Evolutionary conservation across 92 coral and sea anemone species (phyloP).

Genomic region (Porites evermanni): DNA sequence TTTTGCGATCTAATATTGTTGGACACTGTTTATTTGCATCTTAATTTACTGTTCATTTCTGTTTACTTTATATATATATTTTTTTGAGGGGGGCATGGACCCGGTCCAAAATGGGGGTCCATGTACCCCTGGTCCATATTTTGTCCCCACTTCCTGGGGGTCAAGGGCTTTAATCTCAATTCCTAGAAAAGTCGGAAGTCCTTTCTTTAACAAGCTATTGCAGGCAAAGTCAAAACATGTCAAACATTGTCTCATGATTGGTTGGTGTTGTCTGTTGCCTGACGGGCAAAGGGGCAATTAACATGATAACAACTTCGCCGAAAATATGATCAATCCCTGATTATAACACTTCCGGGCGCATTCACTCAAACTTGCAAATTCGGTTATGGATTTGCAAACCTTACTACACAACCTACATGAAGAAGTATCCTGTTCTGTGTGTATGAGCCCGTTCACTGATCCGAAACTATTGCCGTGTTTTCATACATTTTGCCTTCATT

Average conservation of each 20-base stretch:
- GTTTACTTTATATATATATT: too few species aligned
- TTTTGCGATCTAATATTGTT: too few species aligned
- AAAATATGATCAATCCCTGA: too few species aligned
- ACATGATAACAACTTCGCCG: too few species aligned
- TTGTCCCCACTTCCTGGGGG: background rate
- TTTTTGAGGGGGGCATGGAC: too few species aligned
- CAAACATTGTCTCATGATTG: background rate
- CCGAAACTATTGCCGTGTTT: background rate
- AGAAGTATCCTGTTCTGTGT: slow-evolving; percentile 11
- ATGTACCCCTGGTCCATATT: too few species aligned
- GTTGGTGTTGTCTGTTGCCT: background rate
- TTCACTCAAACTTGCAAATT: background rate
- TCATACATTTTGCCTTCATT: background rate
- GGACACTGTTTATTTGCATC: too few species aligned
- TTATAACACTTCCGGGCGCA: too few species aligned
- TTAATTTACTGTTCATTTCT: too few species aligned
- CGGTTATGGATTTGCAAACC: background rate
- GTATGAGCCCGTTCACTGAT: slow-evolving; percentile 1
- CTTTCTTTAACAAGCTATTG: background rate
- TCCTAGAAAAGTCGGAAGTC: background rate
- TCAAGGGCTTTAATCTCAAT: background rate
- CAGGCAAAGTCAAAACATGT: background rate
- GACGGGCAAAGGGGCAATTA: too few species aligned
- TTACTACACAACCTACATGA: slow-evolving; percentile 2
- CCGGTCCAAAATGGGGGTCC: too few species aligned